A percentile compares a stretch with the other conserved stretches of the same genome.
These are phyloP conservation scores for Emesis russula DNA, from an alignment of 2,888 invertebrate species.

Conservation along the genomic window DNA sequence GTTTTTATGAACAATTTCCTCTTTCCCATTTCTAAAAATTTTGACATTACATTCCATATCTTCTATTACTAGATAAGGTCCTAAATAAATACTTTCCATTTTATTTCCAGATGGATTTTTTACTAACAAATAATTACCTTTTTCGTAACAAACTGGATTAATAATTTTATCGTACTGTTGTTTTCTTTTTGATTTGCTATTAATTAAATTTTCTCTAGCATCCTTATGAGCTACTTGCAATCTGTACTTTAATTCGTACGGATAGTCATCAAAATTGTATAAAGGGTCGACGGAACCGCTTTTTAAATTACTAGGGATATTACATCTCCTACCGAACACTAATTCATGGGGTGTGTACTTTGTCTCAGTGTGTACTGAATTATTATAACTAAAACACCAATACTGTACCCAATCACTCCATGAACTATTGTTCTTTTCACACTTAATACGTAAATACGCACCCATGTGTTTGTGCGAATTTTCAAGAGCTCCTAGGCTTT, in stretches of 20 bases:
- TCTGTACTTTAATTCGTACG: conserved; percentile 61
- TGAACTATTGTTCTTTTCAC: not conserved
- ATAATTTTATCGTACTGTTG: conserved; percentile 28
- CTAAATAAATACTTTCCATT: conserved; percentile 34
- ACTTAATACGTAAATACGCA: conserved; percentile 42
- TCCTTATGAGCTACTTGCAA: not conserved
- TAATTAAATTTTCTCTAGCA: not conserved
- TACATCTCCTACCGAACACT: not conserved
- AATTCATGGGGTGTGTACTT: too few relatives aligned
- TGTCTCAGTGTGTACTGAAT: conserved; percentile 33
- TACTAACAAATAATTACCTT: conserved; percentile 42
- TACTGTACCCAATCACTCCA: conserved; percentile 50
- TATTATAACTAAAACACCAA: conserved; percentile 57
- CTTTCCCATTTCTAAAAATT: conserved; percentile 18
- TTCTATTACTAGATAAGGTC: conserved; percentile 41
- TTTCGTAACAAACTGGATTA: conserved; percentile 43
- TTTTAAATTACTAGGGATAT: conserved; percentile 48
- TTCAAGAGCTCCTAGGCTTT: conserved; percentile 53
- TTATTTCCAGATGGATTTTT: conserved; percentile 36
- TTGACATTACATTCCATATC: conserved; percentile 42
- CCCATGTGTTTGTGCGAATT: conserved; percentile 41
- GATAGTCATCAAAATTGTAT: conserved; percentile 52
- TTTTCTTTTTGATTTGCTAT: conserved; percentile 45
- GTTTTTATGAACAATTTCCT: not conserved
- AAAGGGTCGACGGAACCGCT: conserved; percentile 41